Percentiles rank a stretch among this genome's conserved stretches.
Conservation (phyloP, 2,113 vertebrate genomes). For the Tyto alba region DNA sequence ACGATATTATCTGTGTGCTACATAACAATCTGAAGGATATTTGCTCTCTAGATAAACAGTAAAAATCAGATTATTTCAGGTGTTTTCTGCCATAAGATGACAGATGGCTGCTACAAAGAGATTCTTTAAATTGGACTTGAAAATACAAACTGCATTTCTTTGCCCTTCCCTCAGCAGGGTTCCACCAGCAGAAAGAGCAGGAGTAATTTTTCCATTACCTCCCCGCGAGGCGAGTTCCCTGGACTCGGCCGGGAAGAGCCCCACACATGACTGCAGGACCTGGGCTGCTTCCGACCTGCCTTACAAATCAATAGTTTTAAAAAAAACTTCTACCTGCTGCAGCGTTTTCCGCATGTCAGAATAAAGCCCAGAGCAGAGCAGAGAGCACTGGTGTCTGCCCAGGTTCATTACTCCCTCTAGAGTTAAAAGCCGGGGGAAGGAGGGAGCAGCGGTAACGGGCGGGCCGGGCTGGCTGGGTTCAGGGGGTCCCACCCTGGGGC, state of each 20-base stretch:
- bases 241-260: neutral
- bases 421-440: neutral
- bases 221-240: neutral
- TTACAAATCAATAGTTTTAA: neutral
- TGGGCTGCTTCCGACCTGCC: neutral
- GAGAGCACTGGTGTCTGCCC: slow-evolving; percentile 7
- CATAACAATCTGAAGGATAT: neutral
- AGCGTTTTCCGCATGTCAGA: neutral
- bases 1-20: accelerated
- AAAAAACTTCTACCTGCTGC: neutral
- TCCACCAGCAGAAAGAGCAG: neutral
- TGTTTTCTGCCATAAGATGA: neutral
- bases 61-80: slow-evolving; percentile 17
- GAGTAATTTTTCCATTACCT: neutral
- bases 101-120: neutral
- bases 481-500: neutral
- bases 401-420: slow-evolving; percentile 1
- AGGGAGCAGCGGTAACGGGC: neutral
- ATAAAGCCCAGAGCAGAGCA: neutral
- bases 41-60: neutral
- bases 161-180: neutral
- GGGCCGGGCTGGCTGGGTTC: neutral
- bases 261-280: accelerated
- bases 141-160: neutral
- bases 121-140: neutral